Base-by-base conservation (phyloP, 2,888 invertebrate genomes). In the Ichneumoninae sp. region DNA sequence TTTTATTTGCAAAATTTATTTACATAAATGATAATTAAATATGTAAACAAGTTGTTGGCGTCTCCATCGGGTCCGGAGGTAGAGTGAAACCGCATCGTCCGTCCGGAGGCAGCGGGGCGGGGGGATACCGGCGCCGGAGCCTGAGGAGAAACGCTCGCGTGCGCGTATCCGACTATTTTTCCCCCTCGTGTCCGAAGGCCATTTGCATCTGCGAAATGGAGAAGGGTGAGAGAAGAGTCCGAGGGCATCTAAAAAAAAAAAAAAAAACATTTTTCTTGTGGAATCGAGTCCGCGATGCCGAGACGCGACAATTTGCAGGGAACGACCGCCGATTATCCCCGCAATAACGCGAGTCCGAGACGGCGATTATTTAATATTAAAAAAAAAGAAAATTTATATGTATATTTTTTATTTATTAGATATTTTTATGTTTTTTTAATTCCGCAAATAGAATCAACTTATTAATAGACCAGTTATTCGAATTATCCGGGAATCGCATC, bases 201-300 rank as follows among this genome's bases (percentile, higher is more conserved):
- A 87, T 87, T 87, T 83, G 85, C 87, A 84, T 87, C 84, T 68
- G 83, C 66, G 79, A 82, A 82, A 82, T 84, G 75, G 80, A 82
- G 79, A 82, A 85, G 75, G 70, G 81, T 70, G 65, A 66, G 60
- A 74, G 60, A 47, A 13, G 62, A 62, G 30, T 71, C 40, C 22
- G 47, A 68, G 40, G 65, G 74, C 33, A 33, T 26, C 40, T 2
- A 8, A 10, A 44, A 36, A 47, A 19, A 65, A 26, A 40, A 13
- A 13, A 16, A 6, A 13, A 50, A 1, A 30, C 4, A 26, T 71
- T 71, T 19, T 74, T 80, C 54, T 36, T 72, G 8, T 40, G 10
- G 40, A 40, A 40, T 40, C 40, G 40, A 40, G 40, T 40, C 40
- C 40, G 40, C 8, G 40, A 40, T 40, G 40, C 40, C 40, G 40